Conservation (phyloP, 2,797 vertebrate genomes). For the Bovichtus diacanthus region DNA sequence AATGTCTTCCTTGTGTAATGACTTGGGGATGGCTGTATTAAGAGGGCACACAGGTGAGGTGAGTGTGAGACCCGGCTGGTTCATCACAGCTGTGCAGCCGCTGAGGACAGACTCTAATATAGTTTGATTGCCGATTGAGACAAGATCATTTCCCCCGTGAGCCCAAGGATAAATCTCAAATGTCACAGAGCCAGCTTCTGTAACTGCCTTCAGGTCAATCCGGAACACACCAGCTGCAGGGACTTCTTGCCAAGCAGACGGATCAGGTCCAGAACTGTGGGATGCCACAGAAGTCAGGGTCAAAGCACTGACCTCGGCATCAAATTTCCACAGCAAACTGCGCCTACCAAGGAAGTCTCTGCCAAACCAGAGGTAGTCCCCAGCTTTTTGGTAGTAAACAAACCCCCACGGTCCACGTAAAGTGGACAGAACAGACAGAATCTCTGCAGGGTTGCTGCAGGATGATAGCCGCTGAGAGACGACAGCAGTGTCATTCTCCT, state of each 20-base stretch:
- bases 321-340: slow-evolving; percentile 93
- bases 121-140: slow-evolving; percentile 24
- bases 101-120: slow-evolving; percentile 76
- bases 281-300: slow-evolving; percentile 86
- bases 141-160: slow-evolving; percentile 22
- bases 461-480: slow-evolving; percentile 83
- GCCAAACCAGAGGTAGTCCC: slow-evolving; percentile 93
- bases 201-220: slow-evolving; percentile 84
- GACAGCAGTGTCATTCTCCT: slow-evolving; percentile 90
- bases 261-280: slow-evolving; percentile 20
- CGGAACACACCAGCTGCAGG: slow-evolving; percentile 91
- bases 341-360: slow-evolving; percentile 95
- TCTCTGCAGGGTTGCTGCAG: slow-evolving; percentile 80
- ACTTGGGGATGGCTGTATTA: slow-evolving; percentile 79
- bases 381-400: slow-evolving; percentile 90
- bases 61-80: slow-evolving; percentile 78
- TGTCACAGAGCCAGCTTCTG: slow-evolving; percentile 64
- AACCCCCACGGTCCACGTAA: slow-evolving; percentile 93
- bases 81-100: slow-evolving; percentile 72
- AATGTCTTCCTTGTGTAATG: slow-evolving; percentile 10
- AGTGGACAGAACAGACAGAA: slow-evolving; percentile 86
- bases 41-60: slow-evolving; percentile 85
- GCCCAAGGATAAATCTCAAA: slow-evolving; percentile 90
- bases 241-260: slow-evolving; percentile 88
- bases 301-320: slow-evolving; percentile 59